These are phyloP conservation scores for Zapus hudsonius DNA, from an alignment of 2,113 vertebrate species.

Conservation along the genomic window DNA sequence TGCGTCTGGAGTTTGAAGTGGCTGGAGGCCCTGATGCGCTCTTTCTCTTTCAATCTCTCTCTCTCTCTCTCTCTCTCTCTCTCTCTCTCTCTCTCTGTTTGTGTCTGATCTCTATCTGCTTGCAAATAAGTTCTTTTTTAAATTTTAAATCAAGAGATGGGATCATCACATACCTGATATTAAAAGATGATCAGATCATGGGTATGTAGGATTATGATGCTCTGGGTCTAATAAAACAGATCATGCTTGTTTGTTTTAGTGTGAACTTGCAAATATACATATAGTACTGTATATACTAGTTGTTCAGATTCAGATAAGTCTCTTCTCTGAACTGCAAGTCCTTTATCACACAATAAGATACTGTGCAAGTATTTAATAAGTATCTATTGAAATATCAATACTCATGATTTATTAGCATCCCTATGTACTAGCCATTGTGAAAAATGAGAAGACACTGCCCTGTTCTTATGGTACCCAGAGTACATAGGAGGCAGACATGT, in stretches of 20 bases:
- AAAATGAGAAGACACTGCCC: slow-evolving; percentile 19
- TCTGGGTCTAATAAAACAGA: slow-evolving; percentile 17
- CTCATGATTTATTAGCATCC: not conserved
- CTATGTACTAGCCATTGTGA: not conserved
- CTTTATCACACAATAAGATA: slow-evolving; percentile 13
- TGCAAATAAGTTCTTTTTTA: not conserved
- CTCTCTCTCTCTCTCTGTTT: too few relatives aligned
- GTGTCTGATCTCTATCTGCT: not conserved
- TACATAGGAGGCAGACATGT: not conserved
- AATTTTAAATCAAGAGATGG: not conserved
- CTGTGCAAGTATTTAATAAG: slow-evolving; percentile 8
- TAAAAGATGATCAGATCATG: slow-evolving; percentile 37
- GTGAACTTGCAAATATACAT: slow-evolving; percentile 15
- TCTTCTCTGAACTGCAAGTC: not conserved
- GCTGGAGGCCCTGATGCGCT: too few relatives aligned
- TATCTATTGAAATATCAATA: slow-evolving; percentile 12
- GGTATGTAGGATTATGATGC: not conserved
- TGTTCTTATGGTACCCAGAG: not conserved
- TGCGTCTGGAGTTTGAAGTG: too few relatives aligned
- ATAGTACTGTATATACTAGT: not conserved
- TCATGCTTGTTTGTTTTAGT: slow-evolving; percentile 2
- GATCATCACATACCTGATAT: not conserved
- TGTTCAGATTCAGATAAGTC: slow-evolving; percentile 45
- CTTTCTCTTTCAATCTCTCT: too few relatives aligned
- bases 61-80: too few relatives aligned